A percentile compares a stretch with the other conserved stretches of the same genome.
These are phyloP conservation scores for Leucophora obtusa DNA, from an alignment of 2,888 invertebrate species.

Conservation along the genomic window DNA sequence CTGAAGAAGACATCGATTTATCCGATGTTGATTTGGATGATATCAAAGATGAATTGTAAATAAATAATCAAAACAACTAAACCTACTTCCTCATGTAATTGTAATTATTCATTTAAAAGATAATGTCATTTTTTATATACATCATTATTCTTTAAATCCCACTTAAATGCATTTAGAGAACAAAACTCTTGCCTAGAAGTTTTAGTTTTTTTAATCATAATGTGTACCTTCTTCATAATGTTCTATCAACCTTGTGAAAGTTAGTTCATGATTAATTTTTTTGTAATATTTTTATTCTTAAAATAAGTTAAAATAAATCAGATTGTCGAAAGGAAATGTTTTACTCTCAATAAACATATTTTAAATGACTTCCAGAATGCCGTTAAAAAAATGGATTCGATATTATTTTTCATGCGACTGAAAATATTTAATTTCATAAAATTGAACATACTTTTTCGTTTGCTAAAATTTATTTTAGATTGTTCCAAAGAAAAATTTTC, in stretches of 20 bases:
- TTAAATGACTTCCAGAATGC: too few species aligned
- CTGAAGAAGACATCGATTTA: slow-evolving; percentile 91
- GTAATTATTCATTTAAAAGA: slow-evolving; percentile 34
- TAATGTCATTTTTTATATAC: slow-evolving; percentile 23
- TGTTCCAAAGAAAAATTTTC: too few species aligned
- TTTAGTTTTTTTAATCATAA: background rate
- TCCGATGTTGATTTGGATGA: slow-evolving; percentile 92
- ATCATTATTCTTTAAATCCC: background rate
- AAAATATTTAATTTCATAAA: too few species aligned
- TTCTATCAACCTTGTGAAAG: slow-evolving; percentile 4
- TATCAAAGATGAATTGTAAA: slow-evolving; percentile 74
- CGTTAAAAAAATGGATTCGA: background rate
- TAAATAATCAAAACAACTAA: slow-evolving; percentile 13
- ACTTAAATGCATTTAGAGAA: too few species aligned
- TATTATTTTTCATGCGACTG: too few species aligned
- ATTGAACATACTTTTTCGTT: too few species aligned
- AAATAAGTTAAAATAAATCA: slow-evolving; percentile 12
- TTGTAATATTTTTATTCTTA: slow-evolving; percentile 4
- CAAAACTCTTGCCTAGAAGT: too few species aligned
- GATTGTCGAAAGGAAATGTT: too few species aligned
- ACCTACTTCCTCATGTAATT: slow-evolving; percentile 23
- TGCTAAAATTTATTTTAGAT: too few species aligned
- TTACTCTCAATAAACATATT: too few species aligned
- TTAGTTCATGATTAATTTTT: background rate
- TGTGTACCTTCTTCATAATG: background rate